Conservation (phyloP, 1,140 invertebrate genomes). For the Capitella teleta region DNA sequence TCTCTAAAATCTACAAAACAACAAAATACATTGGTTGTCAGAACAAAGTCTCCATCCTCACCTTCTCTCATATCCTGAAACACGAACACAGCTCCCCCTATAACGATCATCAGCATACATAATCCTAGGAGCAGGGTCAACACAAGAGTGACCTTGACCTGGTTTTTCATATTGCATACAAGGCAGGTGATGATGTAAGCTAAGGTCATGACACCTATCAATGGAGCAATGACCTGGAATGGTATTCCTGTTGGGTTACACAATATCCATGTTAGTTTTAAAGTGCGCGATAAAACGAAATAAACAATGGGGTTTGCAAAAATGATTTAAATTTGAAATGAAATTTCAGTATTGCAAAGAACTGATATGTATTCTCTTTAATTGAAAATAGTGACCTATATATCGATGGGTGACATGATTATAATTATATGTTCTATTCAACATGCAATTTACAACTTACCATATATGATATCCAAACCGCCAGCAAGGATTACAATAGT, state of each 20-base stretch:
- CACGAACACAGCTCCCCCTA: conserved; percentile 15
- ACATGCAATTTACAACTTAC: no score
- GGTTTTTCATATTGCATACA: conserved; percentile 5
- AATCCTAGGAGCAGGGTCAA: conserved; percentile 10
- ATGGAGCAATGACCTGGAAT: conserved; percentile 6
- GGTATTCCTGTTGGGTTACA: no score
- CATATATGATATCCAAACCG: conserved; percentile 33
- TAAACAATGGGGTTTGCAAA: no score
- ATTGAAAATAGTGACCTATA: no score
- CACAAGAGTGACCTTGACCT: conserved; percentile 14
- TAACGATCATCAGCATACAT: conserved; percentile 12
- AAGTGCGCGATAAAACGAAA: no score
- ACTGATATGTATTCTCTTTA: no score
- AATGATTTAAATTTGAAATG: no score
- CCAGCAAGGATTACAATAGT: conserved; percentile 53
- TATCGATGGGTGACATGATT: no score
- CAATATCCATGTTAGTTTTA: no score
- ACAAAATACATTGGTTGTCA: not conserved
- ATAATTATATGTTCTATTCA: no score
- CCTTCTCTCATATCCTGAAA: conserved; percentile 12
- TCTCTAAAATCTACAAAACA: conserved; percentile 15
- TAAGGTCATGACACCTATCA: conserved; percentile 7
- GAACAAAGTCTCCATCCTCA: conserved; percentile 2
- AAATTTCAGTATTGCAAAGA: no score
- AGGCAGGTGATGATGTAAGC: conserved; percentile 15